Conservation (phyloP, 2,113 vertebrate genomes). For the Eudorcas thomsonii region DNA sequence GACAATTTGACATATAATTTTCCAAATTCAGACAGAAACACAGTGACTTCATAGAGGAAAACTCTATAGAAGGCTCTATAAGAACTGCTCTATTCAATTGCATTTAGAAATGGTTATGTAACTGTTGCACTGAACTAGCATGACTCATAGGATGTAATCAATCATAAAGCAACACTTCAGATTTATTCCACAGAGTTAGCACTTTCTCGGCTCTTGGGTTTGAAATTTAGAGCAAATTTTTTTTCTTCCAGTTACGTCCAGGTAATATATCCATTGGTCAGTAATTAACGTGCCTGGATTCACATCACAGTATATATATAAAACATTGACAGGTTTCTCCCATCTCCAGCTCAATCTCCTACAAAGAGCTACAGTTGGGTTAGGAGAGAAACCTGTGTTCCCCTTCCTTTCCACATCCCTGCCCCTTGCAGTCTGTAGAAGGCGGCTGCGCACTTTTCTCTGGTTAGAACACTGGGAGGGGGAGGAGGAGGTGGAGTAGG, state of each 20-base stretch:
- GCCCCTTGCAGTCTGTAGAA: neutral
- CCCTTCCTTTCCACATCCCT: neutral
- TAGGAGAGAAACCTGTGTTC: neutral
- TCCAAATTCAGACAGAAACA: constrained; percentile 9
- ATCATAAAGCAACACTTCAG: constrained; percentile 7
- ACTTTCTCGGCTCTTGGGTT: neutral
- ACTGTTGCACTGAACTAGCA: constrained; percentile 16
- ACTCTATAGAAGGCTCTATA: neutral
- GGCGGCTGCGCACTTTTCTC: neutral
- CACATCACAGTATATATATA: neutral
- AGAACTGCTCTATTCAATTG: neutral
- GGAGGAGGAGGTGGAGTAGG: neutral
- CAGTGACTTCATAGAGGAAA: neutral
- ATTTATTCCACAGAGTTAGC: neutral
- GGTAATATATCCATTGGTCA: neutral
- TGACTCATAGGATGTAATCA: constrained; percentile 57
- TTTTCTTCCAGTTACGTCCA: neutral
- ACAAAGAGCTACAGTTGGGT: neutral
- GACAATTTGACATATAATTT: constrained; percentile 3
- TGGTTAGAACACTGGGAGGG: neutral
- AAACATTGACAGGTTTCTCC: neutral
- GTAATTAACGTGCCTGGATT: neutral
- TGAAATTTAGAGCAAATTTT: constrained; percentile 1
- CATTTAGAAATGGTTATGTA: constrained; percentile 45
- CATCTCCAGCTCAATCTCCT: neutral